Evolutionary conservation across 2,888 invertebrate species (phyloP).

Genomic region (Phlogophora meticulosa): DNA sequence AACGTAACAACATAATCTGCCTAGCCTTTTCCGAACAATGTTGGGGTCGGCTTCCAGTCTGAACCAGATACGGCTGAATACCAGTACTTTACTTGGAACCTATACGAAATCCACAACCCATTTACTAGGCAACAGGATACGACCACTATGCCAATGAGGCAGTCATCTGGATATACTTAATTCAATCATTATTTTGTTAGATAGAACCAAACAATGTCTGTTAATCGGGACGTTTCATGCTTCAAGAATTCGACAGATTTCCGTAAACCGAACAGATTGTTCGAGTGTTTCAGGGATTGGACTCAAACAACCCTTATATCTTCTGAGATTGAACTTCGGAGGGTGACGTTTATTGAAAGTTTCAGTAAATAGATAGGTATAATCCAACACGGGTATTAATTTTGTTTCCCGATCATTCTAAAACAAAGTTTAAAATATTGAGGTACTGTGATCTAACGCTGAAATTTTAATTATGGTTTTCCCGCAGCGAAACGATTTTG

Average conservation of each 20-base stretch:
- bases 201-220: background rate
- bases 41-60: too few species aligned
- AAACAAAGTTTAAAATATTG: background rate
- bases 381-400: constrained; percentile 2
- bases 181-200: background rate
- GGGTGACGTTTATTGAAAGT: background rate
- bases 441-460: background rate
- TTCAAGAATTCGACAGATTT: constrained; percentile 28
- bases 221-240: background rate
- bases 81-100: too few species aligned
- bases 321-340: constrained; percentile 15
- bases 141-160: too few species aligned
- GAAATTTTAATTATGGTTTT: too few species aligned
- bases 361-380: background rate
- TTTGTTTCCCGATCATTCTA: too few species aligned
- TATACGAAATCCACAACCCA: too few species aligned
- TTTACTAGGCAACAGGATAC: too few species aligned
- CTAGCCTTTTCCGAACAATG: too few species aligned
- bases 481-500: too few species aligned
- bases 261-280: constrained; percentile 19
- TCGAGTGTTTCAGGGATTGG: constrained; percentile 27
- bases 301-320: constrained; percentile 12
- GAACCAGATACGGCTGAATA: too few species aligned
- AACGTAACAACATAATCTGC: too few species aligned
- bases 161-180: background rate